Conservation (phyloP, 2,797 vertebrate species). For the Acanthis flammea region DNA sequence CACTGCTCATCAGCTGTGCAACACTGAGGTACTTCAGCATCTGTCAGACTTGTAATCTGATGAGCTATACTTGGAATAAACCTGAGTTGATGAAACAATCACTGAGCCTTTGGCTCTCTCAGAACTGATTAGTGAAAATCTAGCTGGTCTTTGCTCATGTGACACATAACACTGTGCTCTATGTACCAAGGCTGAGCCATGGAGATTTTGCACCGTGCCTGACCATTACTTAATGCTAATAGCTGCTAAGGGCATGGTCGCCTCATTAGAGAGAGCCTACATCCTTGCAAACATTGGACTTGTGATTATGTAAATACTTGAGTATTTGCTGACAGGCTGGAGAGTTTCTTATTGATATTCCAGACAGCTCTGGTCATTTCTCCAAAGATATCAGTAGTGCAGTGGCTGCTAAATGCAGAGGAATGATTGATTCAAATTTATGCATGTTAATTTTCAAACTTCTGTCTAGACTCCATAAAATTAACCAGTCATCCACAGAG, state of each 20-base stretch:
- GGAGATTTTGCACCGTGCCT: not conserved
- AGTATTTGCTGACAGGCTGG: constrained; percentile 9
- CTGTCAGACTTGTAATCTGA: constrained; percentile 51
- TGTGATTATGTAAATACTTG: constrained; percentile 33
- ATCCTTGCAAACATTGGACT: constrained; percentile 6
- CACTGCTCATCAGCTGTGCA: constrained; percentile 32
- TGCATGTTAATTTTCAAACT: constrained; percentile 55
- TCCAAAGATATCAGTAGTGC: constrained; percentile 40
- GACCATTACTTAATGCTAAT: constrained; percentile 13
- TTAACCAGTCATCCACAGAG: constrained; percentile 32
- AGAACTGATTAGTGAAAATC: constrained; percentile 48
- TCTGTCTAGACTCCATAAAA: constrained; percentile 29
- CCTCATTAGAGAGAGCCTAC: not conserved
- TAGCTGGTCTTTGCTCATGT: not conserved
- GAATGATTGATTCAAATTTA: constrained; percentile 67
- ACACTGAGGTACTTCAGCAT: not conserved
- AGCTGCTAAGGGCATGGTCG: not conserved
- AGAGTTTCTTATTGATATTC: constrained; percentile 54
- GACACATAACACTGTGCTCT: not conserved
- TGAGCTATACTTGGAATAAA: constrained; percentile 66
- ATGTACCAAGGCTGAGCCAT: not conserved
- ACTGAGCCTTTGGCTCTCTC: constrained; percentile 36
- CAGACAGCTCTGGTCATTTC: constrained; percentile 45
- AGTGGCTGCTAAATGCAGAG: constrained; percentile 36
- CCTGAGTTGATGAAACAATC: constrained; percentile 61